phyloP scores from a whole-genome alignment of 2,797 vertebrate species.

The Clarias pachynema region DNA sequence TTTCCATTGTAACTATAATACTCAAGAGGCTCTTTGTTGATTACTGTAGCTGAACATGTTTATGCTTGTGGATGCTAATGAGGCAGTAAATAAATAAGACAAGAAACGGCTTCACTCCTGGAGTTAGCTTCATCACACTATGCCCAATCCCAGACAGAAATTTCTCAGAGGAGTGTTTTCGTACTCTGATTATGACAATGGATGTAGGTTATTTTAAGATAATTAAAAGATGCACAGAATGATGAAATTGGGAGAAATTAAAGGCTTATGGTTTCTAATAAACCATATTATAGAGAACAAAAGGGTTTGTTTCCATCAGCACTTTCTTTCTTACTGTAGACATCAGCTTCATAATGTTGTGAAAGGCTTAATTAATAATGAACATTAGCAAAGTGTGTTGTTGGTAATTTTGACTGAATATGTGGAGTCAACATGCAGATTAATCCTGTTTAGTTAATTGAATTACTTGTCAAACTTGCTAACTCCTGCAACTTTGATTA shows the following conservation, averaged over 20 bases:
- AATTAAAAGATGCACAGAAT: conserved; percentile 72
- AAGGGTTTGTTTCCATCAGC: conserved; percentile 45
- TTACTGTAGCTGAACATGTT: conserved; percentile 65
- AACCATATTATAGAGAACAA: conserved; percentile 60
- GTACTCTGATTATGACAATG: conserved; percentile 54
- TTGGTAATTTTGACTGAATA: conserved; percentile 28
- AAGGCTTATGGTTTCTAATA: conserved; percentile 71
- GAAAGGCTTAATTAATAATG: conserved; percentile 32
- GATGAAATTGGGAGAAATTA: conserved; percentile 80
- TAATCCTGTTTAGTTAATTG: conserved; percentile 37
- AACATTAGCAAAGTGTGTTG: conserved; percentile 25
- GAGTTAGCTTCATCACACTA: conserved; percentile 38
- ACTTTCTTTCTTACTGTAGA: conserved; percentile 40
- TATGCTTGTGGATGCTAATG: conserved; percentile 66
- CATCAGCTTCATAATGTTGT: conserved; percentile 29
- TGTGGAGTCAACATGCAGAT: conserved; percentile 5
- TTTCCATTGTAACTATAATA: conserved; percentile 50
- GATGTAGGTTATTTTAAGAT: conserved; percentile 74
- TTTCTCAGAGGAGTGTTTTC: conserved; percentile 60
- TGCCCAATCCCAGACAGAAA: conserved; percentile 39
- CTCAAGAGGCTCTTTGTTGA: conserved; percentile 54
- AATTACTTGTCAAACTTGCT: conserved; percentile 34
- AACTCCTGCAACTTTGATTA: conserved; percentile 17
- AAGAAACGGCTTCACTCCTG: conserved; percentile 49
- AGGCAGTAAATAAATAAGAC: conserved; percentile 58